These are phyloP conservation scores for Pangasius sanitwongsei DNA, from an alignment of 2,797 vertebrate genomes.

Conservation along the genomic window DNA sequence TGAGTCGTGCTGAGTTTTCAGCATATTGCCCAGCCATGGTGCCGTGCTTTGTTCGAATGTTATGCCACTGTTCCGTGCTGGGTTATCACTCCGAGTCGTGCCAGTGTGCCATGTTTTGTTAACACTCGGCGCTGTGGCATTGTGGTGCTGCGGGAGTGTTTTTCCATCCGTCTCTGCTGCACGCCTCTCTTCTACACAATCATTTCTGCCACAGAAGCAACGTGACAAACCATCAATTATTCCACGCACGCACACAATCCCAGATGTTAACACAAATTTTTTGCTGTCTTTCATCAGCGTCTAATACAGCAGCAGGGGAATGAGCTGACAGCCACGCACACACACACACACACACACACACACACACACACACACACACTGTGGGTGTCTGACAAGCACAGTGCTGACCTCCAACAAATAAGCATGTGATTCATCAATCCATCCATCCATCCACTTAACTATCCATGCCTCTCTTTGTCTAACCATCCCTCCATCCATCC, in stretches of 20 bases:
- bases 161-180: slow-evolving; percentile 37
- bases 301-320: slow-evolving; percentile 21
- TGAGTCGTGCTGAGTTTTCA: slow-evolving; percentile 36
- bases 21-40: slow-evolving; percentile 45
- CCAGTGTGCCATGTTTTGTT: slow-evolving; percentile 44
- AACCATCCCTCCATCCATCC: not conserved
- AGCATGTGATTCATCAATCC: slow-evolving; percentile 4
- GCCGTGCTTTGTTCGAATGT: slow-evolving; percentile 37
- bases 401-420: slow-evolving; percentile 24
- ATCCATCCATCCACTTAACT: not conserved
- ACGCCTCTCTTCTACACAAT: slow-evolving; percentile 28
- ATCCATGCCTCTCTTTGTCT: not conserved
- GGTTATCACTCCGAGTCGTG: slow-evolving; percentile 31
- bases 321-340: slow-evolving; percentile 1
- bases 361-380: slow-evolving; percentile 17
- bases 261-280: slow-evolving; percentile 38
- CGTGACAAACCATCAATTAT: slow-evolving; percentile 36
- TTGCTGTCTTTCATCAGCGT: slow-evolving; percentile 25
- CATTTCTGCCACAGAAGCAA: slow-evolving; percentile 26
- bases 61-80: slow-evolving; percentile 34
- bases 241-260: slow-evolving; percentile 10
- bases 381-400: slow-evolving; percentile 40
- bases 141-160: slow-evolving; percentile 34
- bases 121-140: slow-evolving; percentile 33
- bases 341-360: slow-evolving; percentile 28